phyloP scores from a whole-genome alignment of 2,113 vertebrate genomes.

The Zapus hudsonius region DNA sequence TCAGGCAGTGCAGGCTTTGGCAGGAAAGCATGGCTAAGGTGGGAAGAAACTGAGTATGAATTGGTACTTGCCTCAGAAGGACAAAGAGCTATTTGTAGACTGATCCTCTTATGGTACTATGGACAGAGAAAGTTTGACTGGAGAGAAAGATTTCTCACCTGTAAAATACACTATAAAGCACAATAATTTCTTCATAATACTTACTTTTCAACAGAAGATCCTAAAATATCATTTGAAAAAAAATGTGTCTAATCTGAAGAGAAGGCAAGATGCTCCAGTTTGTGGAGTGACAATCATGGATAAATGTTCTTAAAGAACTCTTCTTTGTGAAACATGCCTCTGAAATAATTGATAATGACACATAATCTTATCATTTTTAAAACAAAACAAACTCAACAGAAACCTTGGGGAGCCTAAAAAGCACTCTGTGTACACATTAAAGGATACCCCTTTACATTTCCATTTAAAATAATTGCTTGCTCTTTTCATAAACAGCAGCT shows the following conservation, averaged over 20 bases:
- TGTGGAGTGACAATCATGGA: background rate
- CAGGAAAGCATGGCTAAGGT: background rate
- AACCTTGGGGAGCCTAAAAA: background rate
- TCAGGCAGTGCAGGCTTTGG: background rate
- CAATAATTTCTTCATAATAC: background rate
- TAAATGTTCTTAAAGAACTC: background rate
- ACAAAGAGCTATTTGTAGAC: background rate
- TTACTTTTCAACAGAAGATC: background rate
- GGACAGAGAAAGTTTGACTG: background rate
- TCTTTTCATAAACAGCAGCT: background rate
- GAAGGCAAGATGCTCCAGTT: background rate
- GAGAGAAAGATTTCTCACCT: background rate
- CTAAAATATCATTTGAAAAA: background rate
- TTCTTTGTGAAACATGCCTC: background rate
- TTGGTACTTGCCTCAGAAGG: background rate
- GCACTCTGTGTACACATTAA: background rate
- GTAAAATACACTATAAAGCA: background rate
- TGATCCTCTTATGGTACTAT: background rate
- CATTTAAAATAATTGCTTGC: slow-evolving; percentile 23
- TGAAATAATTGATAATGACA: slow-evolving; percentile 46
- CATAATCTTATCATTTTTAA: slow-evolving; percentile 30
- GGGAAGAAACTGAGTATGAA: background rate
- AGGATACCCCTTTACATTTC: background rate
- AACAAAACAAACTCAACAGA: slow-evolving; percentile 23
- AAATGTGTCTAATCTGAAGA: background rate